These are phyloP conservation scores for Ctenomys sociabilis DNA, from an alignment of 2,113 vertebrate species.

Conservation along the genomic window DNA sequence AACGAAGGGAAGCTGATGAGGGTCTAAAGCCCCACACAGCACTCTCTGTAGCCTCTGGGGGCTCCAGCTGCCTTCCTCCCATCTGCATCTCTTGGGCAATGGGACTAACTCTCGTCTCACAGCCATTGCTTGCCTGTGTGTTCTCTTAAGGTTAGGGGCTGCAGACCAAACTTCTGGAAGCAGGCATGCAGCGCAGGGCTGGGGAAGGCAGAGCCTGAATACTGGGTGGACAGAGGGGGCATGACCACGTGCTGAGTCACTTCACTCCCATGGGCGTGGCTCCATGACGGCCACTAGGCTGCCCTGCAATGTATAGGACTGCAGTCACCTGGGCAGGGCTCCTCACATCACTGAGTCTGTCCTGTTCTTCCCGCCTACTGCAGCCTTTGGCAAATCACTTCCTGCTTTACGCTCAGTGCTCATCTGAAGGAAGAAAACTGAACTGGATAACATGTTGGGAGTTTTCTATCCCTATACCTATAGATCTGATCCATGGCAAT, in stretches of 20 bases:
- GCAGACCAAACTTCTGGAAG: neutral
- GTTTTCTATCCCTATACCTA: neutral
- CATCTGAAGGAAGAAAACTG: neutral
- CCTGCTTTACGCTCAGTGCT: neutral
- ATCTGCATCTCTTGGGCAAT: neutral
- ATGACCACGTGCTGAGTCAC: neutral
- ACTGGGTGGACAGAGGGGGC: neutral
- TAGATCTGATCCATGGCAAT: neutral
- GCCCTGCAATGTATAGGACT: fast-evolving
- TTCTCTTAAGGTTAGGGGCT: neutral
- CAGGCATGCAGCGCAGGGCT: neutral
- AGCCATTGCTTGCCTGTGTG: neutral
- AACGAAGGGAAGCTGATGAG: neutral
- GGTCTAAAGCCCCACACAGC: neutral
- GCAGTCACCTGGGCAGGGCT: neutral
- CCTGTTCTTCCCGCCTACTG: neutral
- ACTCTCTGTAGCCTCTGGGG: neutral
- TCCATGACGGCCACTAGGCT: neutral
- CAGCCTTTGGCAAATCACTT: neutral
- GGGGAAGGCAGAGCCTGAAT: neutral
- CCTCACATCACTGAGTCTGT: neutral
- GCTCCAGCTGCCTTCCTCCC: neutral
- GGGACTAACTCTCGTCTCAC: neutral
- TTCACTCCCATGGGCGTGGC: neutral
- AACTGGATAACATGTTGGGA: neutral